Evolutionary conservation across 2,797 vertebrate species (phyloP).

Genomic region (Chromobotia macracanthus): DNA sequence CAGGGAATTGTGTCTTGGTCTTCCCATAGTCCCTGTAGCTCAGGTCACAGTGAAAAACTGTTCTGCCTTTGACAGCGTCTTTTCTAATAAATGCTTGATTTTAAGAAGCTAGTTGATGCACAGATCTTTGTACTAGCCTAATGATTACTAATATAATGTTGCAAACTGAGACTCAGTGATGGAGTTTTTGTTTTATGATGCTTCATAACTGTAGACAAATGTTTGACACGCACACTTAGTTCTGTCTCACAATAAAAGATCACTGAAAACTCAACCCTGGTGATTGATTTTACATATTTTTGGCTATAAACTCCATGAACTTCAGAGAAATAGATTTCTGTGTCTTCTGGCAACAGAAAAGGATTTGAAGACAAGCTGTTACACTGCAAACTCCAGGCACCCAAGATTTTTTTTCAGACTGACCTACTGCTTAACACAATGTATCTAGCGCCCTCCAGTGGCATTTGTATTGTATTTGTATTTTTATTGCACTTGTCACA

Average conservation of each 20-base stretch:
- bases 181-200: constrained; percentile 71
- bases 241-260: constrained; percentile 77
- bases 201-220: constrained; percentile 76
- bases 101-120: constrained; percentile 12
- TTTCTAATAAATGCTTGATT: constrained; percentile 48
- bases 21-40: constrained; percentile 77
- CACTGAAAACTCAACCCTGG: constrained; percentile 1
- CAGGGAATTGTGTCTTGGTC: constrained; percentile 74
- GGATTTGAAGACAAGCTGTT: background rate
- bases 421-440: background rate
- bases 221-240: constrained; percentile 74
- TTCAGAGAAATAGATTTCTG: background rate
- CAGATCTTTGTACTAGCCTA: constrained; percentile 7
- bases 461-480: background rate
- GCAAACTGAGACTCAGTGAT: constrained; percentile 63
- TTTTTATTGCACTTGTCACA: too few relatives aligned
- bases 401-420: background rate
- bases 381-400: background rate
- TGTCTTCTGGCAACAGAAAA: background rate
- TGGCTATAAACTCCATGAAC: background rate
- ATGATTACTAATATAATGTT: constrained; percentile 47
- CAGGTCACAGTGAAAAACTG: constrained; percentile 72
- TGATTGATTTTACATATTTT: background rate
- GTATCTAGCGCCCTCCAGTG: background rate
- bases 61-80: constrained; percentile 57